Conservation (phyloP, 2,888 invertebrate species). For the Pammene aurita region DNA sequence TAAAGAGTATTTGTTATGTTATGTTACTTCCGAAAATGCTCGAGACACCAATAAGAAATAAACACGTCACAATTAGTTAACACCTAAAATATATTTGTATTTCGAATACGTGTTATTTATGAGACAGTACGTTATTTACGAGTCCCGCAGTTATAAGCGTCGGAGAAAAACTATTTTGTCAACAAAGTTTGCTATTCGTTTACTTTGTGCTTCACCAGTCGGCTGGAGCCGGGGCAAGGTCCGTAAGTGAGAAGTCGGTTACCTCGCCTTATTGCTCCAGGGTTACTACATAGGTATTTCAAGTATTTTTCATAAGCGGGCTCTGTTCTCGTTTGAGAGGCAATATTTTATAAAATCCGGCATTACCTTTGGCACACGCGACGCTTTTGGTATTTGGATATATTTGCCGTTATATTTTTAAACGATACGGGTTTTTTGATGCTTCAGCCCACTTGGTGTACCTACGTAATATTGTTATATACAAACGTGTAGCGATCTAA, state of each 20-base stretch:
- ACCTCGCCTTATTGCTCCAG: constrained; percentile 41
- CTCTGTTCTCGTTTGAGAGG: constrained; percentile 2
- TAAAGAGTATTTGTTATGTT: too few species aligned
- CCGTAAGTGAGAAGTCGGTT: constrained; percentile 47
- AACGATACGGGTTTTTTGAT: background rate
- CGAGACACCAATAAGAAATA: background rate
- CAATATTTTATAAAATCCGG: constrained; percentile 25
- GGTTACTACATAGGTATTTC: constrained; percentile 43
- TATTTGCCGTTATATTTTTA: constrained; percentile 4
- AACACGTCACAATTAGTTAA: constrained; percentile 16
- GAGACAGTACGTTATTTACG: constrained; percentile 46
- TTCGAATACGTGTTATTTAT: constrained; percentile 45
- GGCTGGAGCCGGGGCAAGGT: constrained; percentile 44
- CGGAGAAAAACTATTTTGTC: constrained; percentile 38
- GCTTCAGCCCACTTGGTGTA: background rate
- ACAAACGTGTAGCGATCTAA: too few species aligned
- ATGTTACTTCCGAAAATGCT: too few species aligned
- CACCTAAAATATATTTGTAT: constrained; percentile 21
- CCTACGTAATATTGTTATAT: background rate
- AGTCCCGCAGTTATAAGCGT: constrained; percentile 38
- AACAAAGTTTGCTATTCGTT: constrained; percentile 44
- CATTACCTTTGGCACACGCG: constrained; percentile 21
- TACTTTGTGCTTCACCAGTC: constrained; percentile 51
- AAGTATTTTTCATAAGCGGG: constrained; percentile 24
- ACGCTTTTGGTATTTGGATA: constrained; percentile 3